Conservation (phyloP, 2,113 vertebrate genomes). For the Pseudois nayaur region DNA sequence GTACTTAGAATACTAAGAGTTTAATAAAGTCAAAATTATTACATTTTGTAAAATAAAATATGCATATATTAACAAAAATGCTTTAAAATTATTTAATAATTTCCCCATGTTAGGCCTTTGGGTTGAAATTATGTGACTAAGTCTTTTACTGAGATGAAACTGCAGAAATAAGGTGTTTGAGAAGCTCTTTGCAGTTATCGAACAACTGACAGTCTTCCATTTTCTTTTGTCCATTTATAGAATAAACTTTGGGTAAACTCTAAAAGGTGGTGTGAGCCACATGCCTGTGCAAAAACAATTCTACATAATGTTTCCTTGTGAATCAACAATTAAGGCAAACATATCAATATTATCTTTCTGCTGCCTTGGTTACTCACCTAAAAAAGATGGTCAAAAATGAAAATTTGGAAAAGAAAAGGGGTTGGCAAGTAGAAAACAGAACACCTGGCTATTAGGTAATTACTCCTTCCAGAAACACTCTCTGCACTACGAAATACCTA, state of each 20-base stretch:
- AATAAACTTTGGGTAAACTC: not conserved
- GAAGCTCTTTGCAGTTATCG: not conserved
- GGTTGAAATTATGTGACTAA: not conserved
- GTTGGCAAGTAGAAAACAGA: not conserved
- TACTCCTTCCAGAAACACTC: not conserved
- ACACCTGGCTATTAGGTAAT: not conserved
- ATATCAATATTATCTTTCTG: not conserved
- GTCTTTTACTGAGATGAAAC: not conserved
- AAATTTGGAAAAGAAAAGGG: not conserved
- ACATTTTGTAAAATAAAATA: slow-evolving; percentile 26
- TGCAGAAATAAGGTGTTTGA: not conserved
- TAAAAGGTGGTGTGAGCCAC: not conserved
- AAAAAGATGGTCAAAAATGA: not conserved
- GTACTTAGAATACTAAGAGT: not conserved
- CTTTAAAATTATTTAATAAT: not conserved
- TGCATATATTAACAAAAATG: not conserved
- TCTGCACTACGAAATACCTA: not conserved
- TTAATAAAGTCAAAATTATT: slow-evolving; percentile 10
- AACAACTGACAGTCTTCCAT: not conserved
- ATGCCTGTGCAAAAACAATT: not conserved
- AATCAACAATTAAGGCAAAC: not conserved
- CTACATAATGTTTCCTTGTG: not conserved
- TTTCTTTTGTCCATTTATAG: not conserved
- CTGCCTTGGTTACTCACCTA: not conserved
- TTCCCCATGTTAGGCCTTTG: not conserved